Evolutionary conservation across 2,797 vertebrate genomes (phyloP), one percentile per base, ranked within the genome.

Genomic region (Manis pentadactyla): DNA sequence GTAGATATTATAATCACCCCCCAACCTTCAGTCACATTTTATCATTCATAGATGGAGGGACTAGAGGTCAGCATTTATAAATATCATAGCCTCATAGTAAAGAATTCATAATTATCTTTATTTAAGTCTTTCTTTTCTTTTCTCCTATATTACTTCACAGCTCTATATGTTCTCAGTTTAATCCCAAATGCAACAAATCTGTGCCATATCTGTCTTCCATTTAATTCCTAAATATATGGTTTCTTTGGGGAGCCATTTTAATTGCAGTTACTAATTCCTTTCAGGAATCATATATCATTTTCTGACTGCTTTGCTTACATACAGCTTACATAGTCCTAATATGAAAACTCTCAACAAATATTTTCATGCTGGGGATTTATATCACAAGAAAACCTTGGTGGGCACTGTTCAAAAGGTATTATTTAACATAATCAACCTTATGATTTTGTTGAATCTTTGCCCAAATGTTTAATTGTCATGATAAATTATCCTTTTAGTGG

Each of bases 121-220:
- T 59, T 64, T 93, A 37, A 71, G 6, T 61, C 81, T 89, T 81
- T 74, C 37, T 78, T 29, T 55, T 86, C 13, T 84, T 63, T 89
- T 46, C 31, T 31, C 71, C 31, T 83, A 17, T 37, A 55, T 64
- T 68, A 59, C 21, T 39, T 51, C 17, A 63, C 13, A 86, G 11
- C 86, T 82, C 75, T 74, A 42, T 92, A n/a, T 46, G 82, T 82
- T 93, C 64, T 81, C 49, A 79, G 53, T 39, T 85, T 85, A 61
- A 85, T 79, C 57, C 27, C 39, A 89, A 96, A 89, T 42, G 25
- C 17, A 77, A 21, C 9, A 68, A 79, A 39, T 79, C 4, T 39
- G 3, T 31, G n/a, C 14, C 12, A 0, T 55, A 55, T n/a, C 71
- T 31, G 15, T 15, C 19, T 87, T 87, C 4, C 15, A 71, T 51